Evolutionary conservation across 2,888 invertebrate species (phyloP), one percentile per base, ranked within the genome.

Genomic region (Euplexia lucipara): DNA sequence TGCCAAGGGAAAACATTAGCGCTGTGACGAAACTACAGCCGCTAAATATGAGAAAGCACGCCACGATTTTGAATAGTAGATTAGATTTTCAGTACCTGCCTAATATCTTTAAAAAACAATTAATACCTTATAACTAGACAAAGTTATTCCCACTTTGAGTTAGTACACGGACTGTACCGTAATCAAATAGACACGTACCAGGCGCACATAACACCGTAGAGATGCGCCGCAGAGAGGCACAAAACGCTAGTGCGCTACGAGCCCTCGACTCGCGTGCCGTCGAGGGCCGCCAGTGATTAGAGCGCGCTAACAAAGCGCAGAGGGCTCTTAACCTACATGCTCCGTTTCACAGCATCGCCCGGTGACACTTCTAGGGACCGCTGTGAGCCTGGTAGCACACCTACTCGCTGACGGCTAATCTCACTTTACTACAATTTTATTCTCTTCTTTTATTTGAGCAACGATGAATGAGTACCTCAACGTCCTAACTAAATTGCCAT

Each of bases 271-370:
- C 90, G 90, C 90, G 91, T 90, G 91, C 82, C 87, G 91, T 91
- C 83, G 88, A 94, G 94, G 87, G 87, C 90, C 89, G 92, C 89
- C 91, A 92, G 94, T 95, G 95, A 95, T 95, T 95, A 95, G 93
- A 92, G 94, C 93, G 90, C 92, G 92, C 95, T 95, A 95, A 95
- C 95, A 95, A 95, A 95, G 94, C 90, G 90, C 87, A 64, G 72
- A 95, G 95, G 83, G 88, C 92, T 76, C 95, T 95, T 94, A 94
- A 95, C 95, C 95, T 92, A 95, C 90, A 95, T 95, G 93, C 94
- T 94, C 92, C 92, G 94, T 92, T 93, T 92, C 94, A 91, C 91
- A 90, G 90, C 90, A 87, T 83, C 87, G 85, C 87, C 86, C 86
- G 85, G 88, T 87, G 90, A 90, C 92, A 91, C 92, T 92, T 86